Evolutionary conservation across 2,888 invertebrate genomes (phyloP), one percentile per base, ranked within the genome.

Genomic region (Phalangium opilio): DNA sequence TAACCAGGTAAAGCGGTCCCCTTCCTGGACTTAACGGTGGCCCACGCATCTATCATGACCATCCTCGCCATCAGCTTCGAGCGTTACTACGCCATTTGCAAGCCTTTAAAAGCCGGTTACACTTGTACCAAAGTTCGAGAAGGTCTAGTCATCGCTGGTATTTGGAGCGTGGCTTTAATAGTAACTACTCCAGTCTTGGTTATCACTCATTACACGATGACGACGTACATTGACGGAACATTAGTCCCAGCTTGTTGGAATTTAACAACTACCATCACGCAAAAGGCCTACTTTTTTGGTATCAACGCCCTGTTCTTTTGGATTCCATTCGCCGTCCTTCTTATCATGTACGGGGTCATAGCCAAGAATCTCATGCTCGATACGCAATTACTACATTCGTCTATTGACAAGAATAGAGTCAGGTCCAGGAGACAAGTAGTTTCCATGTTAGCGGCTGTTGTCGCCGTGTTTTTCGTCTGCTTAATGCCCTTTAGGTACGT

Each of bases 41-140:
- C 87, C 2, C 87, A 89, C 65, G 86, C 89, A 20, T 89, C 89
- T 34, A 87, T 89, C 2, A 72, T 91, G 45, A 91, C 90, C 34
- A 90, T 91, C 61, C 69, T 91, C 61, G 90, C 89, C 49, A 91
- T 91, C 67, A 86, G 86, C 63, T 85, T 90, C 66, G 90, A 91
- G 67, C 75, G 83, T 48, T 83, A 82, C 70, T 81, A 81, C 67
- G 90, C 89, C 54, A 89, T 90, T 63, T 90, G 90, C 67, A 83
- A 86, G 64, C 90, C 90, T 0, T 70, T 90, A 45, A 78, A 83
- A 59, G 87, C 86, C 14, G 63, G 62, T 42, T 63, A 64, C 52
- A 62, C 62, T 40, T 64, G 65, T 53, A 64, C 64, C 11, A 60
- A 61, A 33, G 59, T 60, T 18, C 50, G 63, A 17, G 64, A 65